phyloP scores from a whole-genome alignment of 2,113 vertebrate genomes.

The Heterocephalus glaber region DNA sequence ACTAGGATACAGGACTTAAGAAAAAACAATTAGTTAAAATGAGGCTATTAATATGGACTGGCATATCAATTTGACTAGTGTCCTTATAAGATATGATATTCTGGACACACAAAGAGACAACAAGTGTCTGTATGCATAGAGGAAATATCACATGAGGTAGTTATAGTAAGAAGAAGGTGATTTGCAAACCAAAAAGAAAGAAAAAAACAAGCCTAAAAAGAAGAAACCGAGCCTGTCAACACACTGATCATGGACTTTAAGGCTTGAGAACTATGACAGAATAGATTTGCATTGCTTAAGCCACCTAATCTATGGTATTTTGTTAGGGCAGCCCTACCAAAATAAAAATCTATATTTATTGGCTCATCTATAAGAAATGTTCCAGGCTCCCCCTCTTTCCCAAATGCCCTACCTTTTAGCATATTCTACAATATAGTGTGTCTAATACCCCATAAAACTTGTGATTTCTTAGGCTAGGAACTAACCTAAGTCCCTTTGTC shows the following conservation, averaged over 20 bases:
- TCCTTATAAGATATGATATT: background rate
- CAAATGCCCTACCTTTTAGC: background rate
- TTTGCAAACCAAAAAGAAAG: background rate
- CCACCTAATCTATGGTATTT: background rate
- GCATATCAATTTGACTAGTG: background rate
- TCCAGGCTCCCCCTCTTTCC: background rate
- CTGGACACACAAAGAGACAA: background rate
- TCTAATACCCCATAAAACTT: background rate
- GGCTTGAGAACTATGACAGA: background rate
- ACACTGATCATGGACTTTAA: background rate
- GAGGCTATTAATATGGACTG: background rate
- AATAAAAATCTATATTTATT: background rate
- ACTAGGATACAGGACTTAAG: background rate
- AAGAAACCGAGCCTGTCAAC: background rate
- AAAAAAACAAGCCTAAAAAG: background rate
- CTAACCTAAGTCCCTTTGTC: background rate
- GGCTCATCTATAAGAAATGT: background rate
- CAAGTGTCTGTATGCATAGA: background rate
- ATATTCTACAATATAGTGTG: background rate
- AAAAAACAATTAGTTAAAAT: conserved; percentile 5
- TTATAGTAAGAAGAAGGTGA: background rate
- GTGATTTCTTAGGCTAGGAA: background rate
- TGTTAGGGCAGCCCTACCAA: background rate
- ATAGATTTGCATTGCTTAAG: background rate
- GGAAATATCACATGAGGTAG: background rate